Evolutionary conservation across 2,113 vertebrate genomes (phyloP), one percentile per base, ranked within the genome.

Genomic region (Erinaceus europaeus): DNA sequence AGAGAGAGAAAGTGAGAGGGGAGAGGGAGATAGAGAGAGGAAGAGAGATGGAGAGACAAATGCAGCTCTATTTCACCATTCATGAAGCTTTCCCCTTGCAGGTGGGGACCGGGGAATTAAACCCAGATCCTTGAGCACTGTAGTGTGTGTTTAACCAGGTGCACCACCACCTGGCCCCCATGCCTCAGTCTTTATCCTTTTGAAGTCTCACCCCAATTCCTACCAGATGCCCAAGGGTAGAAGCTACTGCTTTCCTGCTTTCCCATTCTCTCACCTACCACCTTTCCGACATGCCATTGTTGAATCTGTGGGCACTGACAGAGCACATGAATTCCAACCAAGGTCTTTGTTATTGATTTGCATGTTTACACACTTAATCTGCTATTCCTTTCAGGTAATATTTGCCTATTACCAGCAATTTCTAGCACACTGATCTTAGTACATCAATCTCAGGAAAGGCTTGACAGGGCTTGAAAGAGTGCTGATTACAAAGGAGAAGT

Each of bases 361-460:
- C 23, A 50, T 79, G 76, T 32, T 88, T 81, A 59, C 46, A 84
- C 84, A 81, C 86, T 86, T 74, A 86, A 76, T 89, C 81, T 68
- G 86, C 44, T 69, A 55, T 59, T 68, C 40, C 64, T 94, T 83
- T 73, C 64, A 69, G 73, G 90, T 90, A 92, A 73, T 75, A 73
- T 86, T 84, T 90, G 52, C 84, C 77, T 90, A 44, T 93, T 93
- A 94, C 55, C 89, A 86, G 57, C 80, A 84, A 74, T 94, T 94
- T 89, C 84, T 32, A 94, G 53, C 73, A 73, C 86, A 91, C 57
- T 84, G 92, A 94, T 91, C 52, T 36, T 32, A n/a, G n/a, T n/a
- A 52, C 75, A 84, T 88, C 17, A n/a, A 77, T 90, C 86, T 88
- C 86, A 81, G 86, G 89, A 86, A 84, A 23, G 68, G 69, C 73